These are phyloP conservation scores for Lepilemur ruficaudatus DNA, from an alignment of 2,797 vertebrate genomes.

Conservation along the genomic window DNA sequence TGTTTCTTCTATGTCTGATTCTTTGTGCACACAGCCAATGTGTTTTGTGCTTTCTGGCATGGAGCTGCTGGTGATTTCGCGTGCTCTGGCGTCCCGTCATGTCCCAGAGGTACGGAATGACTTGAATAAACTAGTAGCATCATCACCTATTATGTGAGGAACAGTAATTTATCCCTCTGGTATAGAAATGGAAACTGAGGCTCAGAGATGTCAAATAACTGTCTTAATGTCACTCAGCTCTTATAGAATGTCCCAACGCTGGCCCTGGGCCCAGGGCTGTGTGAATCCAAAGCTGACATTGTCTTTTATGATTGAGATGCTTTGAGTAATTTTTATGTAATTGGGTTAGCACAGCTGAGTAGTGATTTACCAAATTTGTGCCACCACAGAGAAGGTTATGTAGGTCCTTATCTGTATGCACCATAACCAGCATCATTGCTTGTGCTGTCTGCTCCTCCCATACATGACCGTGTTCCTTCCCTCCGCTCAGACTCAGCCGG, in stretches of 20 bases:
- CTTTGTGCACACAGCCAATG: not conserved
- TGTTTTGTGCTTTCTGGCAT: not conserved
- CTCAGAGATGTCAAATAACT: not conserved
- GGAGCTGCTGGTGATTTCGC: not conserved
- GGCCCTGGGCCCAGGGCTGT: not conserved
- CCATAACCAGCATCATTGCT: fast-evolving
- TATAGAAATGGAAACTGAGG: not conserved
- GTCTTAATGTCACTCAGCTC: not conserved
- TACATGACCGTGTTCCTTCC: fast-evolving
- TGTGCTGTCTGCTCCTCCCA: not conserved
- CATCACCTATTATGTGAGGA: not conserved
- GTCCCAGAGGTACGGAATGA: too few relatives aligned
- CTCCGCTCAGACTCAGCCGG: too few relatives aligned
- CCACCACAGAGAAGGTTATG: not conserved
- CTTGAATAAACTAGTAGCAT: not conserved
- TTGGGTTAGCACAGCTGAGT: not conserved
- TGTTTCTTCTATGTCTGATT: not conserved
- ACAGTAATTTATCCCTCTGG: not conserved
- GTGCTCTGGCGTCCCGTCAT: not conserved
- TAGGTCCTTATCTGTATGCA: fast-evolving
- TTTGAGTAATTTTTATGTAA: not conserved
- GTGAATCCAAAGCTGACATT: not conserved
- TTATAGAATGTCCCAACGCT: not conserved
- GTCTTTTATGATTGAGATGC: not conserved
- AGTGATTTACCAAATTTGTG: not conserved